A percentile compares a stretch with the other conserved stretches of the same genome.
phyloP scores from a whole-genome alignment of 1,140 invertebrate genomes.

The Sycobia sp. region DNA sequence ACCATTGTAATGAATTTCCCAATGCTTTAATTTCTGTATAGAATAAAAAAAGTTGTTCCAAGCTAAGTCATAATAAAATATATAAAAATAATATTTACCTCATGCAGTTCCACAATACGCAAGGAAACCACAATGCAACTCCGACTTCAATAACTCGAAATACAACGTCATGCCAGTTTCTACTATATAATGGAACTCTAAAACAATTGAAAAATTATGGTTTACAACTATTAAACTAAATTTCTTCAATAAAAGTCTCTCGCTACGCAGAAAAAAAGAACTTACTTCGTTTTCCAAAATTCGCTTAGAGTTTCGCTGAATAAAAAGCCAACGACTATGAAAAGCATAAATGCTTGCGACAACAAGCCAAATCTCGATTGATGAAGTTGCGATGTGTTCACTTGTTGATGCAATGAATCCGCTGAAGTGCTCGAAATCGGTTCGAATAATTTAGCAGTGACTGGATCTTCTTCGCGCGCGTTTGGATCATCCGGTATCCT shows the following conservation, averaged over 20 bases:
- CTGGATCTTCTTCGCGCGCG: conserved; percentile 50
- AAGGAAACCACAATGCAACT: conserved; percentile 93
- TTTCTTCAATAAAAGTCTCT: neutral
- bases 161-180: conserved; percentile 90
- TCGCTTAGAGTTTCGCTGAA: conserved; percentile 87
- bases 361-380: conserved; percentile 87
- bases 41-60: neutral
- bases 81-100: conserved; percentile 59
- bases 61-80: neutral
- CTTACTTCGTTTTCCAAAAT: conserved; percentile 88
- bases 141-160: conserved; percentile 91
- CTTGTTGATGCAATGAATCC: conserved; percentile 59
- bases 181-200: conserved; percentile 84
- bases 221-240: neutral
- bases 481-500: conserved; percentile 46
- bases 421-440: conserved; percentile 50
- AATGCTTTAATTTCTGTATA: neutral
- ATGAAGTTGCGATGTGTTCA: conserved; percentile 87
- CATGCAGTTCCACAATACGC: conserved; percentile 93
- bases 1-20: too few relatives aligned
- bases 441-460: conserved; percentile 55
- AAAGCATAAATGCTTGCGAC: conserved; percentile 83
- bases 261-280: too few relatives aligned
- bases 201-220: conserved; percentile 32
- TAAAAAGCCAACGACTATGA: conserved; percentile 85